These are phyloP conservation scores for Chelidonichthys spinosus DNA, from an alignment of 2,797 vertebrate species.

Conservation along the genomic window DNA sequence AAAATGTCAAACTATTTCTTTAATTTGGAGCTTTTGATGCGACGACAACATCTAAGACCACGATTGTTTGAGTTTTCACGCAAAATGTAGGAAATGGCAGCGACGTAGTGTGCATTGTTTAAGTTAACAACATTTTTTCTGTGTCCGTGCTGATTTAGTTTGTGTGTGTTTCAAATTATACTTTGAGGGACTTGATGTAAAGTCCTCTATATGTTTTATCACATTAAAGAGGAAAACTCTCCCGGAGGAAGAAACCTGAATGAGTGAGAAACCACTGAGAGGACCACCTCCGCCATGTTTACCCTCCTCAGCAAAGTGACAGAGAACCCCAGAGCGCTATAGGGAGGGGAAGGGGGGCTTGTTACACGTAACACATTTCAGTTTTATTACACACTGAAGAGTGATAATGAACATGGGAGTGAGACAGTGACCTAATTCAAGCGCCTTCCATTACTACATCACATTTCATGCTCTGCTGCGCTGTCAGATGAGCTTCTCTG, in stretches of 20 bases:
- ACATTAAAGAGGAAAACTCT: constrained; percentile 12
- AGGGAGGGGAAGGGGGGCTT: constrained; percentile 23
- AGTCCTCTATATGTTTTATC: constrained; percentile 11
- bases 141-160: background rate
- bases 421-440: constrained; percentile 55
- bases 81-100: background rate
- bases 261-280: constrained; percentile 36
- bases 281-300: constrained; percentile 52
- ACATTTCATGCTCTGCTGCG: background rate
- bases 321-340: constrained; percentile 28
- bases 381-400: constrained; percentile 34
- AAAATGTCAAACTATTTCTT: background rate
- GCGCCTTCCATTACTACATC: constrained; percentile 2
- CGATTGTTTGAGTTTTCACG: background rate
- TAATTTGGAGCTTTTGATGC: background rate
- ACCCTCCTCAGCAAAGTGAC: constrained; percentile 44
- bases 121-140: background rate
- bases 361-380: constrained; percentile 32
- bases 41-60: background rate
- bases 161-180: background rate
- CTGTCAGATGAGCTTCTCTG: constrained; percentile 21
- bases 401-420: constrained; percentile 33
- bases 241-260: constrained; percentile 41
- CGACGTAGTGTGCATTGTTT: background rate
- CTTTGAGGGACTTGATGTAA: background rate